A percentile compares a stretch with the other conserved stretches of the same genome.
phyloP scores from a whole-genome alignment of 2,113 vertebrate genomes.

The Odontesthes bonariensis region DNA sequence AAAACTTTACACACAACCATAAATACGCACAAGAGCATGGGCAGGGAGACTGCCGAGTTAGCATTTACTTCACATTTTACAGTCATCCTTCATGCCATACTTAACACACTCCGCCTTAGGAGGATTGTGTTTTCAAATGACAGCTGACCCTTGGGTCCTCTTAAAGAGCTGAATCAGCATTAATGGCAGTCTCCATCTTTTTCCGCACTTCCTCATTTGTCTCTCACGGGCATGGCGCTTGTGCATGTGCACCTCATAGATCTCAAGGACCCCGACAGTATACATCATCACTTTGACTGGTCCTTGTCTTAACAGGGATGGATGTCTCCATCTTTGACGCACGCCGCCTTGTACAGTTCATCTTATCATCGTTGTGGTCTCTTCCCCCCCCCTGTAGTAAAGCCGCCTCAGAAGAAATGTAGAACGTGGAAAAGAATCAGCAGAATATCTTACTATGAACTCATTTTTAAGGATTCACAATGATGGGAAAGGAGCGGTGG shows the following conservation, averaged over 20 bases:
- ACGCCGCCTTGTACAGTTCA: conserved; percentile 12
- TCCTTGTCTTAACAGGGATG: conserved; percentile 49
- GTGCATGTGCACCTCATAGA: conserved; percentile 27
- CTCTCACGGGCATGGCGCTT: conserved; percentile 1
- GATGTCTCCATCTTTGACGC: conserved; percentile 37
- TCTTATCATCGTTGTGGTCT: conserved; percentile 8
- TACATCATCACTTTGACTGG: conserved; percentile 46
- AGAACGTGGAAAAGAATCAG: too few relatives aligned
- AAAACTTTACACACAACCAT: not conserved
- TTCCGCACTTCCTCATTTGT: not conserved
- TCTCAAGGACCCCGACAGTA: conserved; percentile 38
- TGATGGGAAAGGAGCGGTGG: too few relatives aligned
- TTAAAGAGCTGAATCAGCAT: conserved; percentile 49
- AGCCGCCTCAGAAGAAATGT: conserved; percentile 15
- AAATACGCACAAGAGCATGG: conserved; percentile 2
- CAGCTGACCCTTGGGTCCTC: conserved; percentile 17
- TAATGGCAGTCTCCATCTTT: conserved; percentile 39
- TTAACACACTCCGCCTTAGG: conserved; percentile 49
- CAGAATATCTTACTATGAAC: too few relatives aligned
- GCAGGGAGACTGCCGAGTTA: conserved; percentile 15
- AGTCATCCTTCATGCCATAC: conserved; percentile 45
- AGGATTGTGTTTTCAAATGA: conserved; percentile 44
- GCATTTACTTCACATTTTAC: conserved; percentile 35
- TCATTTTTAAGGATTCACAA: too few relatives aligned
- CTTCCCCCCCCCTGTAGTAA: not conserved